phyloP scores from a whole-genome alignment of 1,140 invertebrate genomes.

The Palaemon carinicauda region DNA sequence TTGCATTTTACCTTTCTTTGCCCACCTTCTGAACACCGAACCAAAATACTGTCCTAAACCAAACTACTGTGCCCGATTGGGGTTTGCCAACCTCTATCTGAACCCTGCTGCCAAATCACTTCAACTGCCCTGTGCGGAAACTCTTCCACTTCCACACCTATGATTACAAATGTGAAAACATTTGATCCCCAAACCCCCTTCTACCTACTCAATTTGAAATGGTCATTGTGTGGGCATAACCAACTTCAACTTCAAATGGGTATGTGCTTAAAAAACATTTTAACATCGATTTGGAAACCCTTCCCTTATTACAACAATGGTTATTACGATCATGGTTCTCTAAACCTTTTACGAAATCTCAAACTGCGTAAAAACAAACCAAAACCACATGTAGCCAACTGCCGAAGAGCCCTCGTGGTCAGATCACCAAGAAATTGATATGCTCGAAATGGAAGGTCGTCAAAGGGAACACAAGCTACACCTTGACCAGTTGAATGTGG shows the following conservation, averaged over 20 bases:
- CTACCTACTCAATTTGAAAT: background rate
- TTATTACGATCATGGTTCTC: no score
- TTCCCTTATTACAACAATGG: no score
- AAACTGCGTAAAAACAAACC: background rate
- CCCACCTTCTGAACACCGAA: conserved; percentile 53
- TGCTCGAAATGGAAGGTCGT: conserved; percentile 57
- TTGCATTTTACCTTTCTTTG: conserved; percentile 53
- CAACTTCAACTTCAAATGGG: background rate
- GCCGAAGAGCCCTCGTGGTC: background rate
- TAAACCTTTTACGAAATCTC: background rate
- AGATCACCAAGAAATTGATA: conserved; percentile 53
- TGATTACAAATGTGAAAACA: conserved; percentile 16
- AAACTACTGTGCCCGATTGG: conserved; percentile 14
- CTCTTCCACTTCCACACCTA: conserved; percentile 9
- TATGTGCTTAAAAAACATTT: background rate
- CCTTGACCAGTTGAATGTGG: conserved; percentile 55
- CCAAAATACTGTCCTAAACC: conserved; percentile 39
- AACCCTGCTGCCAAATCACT: conserved; percentile 35
- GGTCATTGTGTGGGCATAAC: conserved; percentile 3
- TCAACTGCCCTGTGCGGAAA: conserved; percentile 9
- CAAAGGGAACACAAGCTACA: conserved; percentile 55
- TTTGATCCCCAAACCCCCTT: background rate
- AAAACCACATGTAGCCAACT: background rate
- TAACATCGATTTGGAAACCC: background rate
- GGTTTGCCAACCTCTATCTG: conserved; percentile 18